Evolutionary conservation across 2,797 vertebrate species (phyloP).

Genomic region (Anguilla pacifica): DNA sequence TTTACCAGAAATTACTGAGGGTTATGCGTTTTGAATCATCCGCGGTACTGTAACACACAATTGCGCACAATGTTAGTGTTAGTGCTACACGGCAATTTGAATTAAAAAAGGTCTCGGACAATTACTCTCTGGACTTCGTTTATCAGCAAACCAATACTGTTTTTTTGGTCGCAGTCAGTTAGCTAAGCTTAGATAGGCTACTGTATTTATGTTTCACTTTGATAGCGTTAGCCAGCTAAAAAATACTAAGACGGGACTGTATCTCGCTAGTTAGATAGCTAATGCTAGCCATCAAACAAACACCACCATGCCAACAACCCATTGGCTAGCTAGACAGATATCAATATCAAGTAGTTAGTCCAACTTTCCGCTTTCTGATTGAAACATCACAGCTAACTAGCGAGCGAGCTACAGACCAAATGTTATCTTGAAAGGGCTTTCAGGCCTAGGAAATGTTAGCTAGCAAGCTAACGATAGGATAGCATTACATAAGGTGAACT

Average conservation of each 20-base stretch:
- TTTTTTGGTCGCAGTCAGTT: neutral
- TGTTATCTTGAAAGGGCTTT: neutral
- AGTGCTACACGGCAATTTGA: neutral
- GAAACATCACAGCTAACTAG: neutral
- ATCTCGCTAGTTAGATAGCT: neutral
- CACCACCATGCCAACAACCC: neutral
- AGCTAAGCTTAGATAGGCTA: neutral
- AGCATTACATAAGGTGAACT: neutral
- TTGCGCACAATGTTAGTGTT: neutral
- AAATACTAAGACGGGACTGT: neutral
- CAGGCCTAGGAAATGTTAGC: slow-evolving; percentile 1
- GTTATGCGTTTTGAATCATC: slow-evolving; percentile 2
- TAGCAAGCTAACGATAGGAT: neutral
- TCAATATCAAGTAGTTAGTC: no score
- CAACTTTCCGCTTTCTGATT: no score
- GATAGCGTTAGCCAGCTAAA: neutral
- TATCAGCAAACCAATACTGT: neutral
- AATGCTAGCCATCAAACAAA: neutral
- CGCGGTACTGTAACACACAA: slow-evolving; percentile 25
- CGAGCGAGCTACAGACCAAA: neutral
- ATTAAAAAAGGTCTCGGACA: neutral
- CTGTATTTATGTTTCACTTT: neutral
- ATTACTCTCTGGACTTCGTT: neutral
- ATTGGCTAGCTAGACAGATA: neutral
- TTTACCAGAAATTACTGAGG: slow-evolving; percentile 25